These are phyloP conservation scores for Miichthys miiuy DNA, from an alignment of 2,797 vertebrate genomes.

Conservation along the genomic window DNA sequence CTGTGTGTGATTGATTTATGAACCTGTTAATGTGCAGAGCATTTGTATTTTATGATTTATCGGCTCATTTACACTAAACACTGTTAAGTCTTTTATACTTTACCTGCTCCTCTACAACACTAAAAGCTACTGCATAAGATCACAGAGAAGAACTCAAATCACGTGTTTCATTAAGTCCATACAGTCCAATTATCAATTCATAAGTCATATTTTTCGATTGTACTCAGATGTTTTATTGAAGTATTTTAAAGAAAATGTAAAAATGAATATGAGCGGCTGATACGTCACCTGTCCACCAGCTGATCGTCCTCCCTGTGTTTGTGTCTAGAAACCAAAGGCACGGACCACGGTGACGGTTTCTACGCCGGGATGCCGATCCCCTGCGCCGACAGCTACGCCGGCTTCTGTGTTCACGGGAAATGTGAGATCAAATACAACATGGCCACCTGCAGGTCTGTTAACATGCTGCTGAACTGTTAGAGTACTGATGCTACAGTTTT, in stretches of 20 bases:
- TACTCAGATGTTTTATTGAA: too few relatives aligned
- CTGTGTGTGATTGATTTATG: background rate
- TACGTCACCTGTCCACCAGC: background rate
- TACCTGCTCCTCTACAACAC: too few relatives aligned
- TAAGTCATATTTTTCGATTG: too few relatives aligned
- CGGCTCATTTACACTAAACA: background rate
- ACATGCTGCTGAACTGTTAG: background rate
- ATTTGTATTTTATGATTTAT: background rate
- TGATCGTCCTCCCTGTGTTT: too few relatives aligned
- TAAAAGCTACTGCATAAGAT: too few relatives aligned
- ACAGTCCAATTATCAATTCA: too few relatives aligned
- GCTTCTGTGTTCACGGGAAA: constrained; percentile 93
- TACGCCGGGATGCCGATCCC: constrained; percentile 90
- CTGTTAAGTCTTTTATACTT: too few relatives aligned
- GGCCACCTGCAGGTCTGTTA: constrained; percentile 92
- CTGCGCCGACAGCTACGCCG: constrained; percentile 91
- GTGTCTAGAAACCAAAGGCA: constrained; percentile 86
- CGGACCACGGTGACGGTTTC: constrained; percentile 90
- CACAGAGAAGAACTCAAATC: too few relatives aligned
- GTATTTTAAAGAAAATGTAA: too few relatives aligned
- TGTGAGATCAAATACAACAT: constrained; percentile 94
- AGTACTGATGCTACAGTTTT: too few relatives aligned
- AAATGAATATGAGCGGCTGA: background rate
- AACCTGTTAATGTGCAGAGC: background rate
- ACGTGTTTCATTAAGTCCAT: too few relatives aligned